A percentile compares a stretch with the other conserved stretches of the same genome.
These are phyloP conservation scores for Drosophila repleta DNA, from an alignment of 1,140 invertebrate genomes.

Conservation along the genomic window DNA sequence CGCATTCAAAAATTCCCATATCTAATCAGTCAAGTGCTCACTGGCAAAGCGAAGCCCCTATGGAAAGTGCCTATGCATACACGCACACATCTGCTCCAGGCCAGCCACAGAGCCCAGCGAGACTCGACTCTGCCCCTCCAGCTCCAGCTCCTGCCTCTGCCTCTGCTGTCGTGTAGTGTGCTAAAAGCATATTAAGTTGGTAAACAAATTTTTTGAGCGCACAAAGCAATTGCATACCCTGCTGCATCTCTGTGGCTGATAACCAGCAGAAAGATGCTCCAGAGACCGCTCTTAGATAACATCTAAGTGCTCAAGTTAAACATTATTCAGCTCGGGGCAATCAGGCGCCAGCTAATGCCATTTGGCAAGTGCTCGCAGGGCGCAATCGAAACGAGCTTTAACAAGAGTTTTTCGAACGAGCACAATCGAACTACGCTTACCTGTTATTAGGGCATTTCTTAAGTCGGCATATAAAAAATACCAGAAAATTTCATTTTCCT, in stretches of 20 bases:
- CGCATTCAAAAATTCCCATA: constrained; percentile 15
- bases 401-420: too few species aligned
- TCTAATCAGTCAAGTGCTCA: constrained; percentile 37
- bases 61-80: background rate
- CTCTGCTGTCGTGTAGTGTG: background rate
- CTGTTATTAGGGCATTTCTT: background rate
- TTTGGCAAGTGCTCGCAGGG: too few species aligned
- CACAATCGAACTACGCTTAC: background rate
- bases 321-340: background rate
- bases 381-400: too few species aligned
- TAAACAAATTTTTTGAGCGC: constrained; percentile 1
- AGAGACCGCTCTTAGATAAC: background rate
- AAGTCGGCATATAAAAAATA: constrained; percentile 5
- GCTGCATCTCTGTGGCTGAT: constrained; percentile 1
- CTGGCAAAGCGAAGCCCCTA: constrained; percentile 1
- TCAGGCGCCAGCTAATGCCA: too few species aligned
- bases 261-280: background rate
- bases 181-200: constrained; percentile 4
- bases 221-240: constrained; percentile 2
- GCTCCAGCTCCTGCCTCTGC: too few species aligned
- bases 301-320: background rate
- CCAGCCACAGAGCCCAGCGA: background rate
- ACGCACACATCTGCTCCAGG: background rate
- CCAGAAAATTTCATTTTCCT: constrained; percentile 9
- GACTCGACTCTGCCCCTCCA: background rate